Percentiles rank a stretch among this genome's conserved stretches.
These are phyloP conservation scores for Menidia menidia DNA, from an alignment of 2,797 vertebrate genomes.

Conservation along the genomic window DNA sequence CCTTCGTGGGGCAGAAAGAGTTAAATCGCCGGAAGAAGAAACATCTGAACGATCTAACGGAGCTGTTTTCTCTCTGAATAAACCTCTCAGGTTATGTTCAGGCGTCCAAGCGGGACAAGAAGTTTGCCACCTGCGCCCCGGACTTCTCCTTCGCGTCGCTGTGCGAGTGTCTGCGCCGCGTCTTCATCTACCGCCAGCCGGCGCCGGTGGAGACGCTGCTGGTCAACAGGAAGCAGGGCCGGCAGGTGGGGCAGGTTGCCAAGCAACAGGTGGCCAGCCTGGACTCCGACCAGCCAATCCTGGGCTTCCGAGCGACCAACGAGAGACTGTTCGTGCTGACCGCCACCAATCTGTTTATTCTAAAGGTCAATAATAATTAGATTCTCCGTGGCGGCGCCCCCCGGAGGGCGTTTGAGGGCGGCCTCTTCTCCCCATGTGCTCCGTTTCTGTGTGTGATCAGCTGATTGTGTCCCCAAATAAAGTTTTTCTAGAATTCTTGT, in stretches of 20 bases:
- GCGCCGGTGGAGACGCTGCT: slow-evolving; percentile 90
- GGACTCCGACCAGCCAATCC: slow-evolving; percentile 89
- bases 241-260: slow-evolving; percentile 94
- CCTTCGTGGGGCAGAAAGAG: too few relatives aligned
- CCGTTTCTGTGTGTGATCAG: too few relatives aligned
- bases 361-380: slow-evolving; percentile 92
- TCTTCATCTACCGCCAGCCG: slow-evolving; percentile 95
- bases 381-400: slow-evolving; percentile 16
- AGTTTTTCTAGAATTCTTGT: too few relatives aligned
- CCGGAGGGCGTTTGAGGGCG: not conserved
- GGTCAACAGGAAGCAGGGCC: slow-evolving; percentile 95
- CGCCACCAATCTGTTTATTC: slow-evolving; percentile 90
- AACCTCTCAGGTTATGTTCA: slow-evolving; percentile 91
- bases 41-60: too few relatives aligned
- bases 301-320: slow-evolving; percentile 93
- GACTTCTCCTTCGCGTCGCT: slow-evolving; percentile 93
- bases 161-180: slow-evolving; percentile 91
- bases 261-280: slow-evolving; percentile 96
- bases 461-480: too few relatives aligned
- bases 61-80: too few relatives aligned
- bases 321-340: slow-evolving; percentile 96
- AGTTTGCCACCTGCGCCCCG: slow-evolving; percentile 94
- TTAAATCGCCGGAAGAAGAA: not conserved
- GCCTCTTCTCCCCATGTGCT: slow-evolving; percentile 30
- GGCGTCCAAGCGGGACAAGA: slow-evolving; percentile 97